Base-by-base conservation (phyloP, 2,888 invertebrate species). In the Argyresthia goedartella region DNA sequence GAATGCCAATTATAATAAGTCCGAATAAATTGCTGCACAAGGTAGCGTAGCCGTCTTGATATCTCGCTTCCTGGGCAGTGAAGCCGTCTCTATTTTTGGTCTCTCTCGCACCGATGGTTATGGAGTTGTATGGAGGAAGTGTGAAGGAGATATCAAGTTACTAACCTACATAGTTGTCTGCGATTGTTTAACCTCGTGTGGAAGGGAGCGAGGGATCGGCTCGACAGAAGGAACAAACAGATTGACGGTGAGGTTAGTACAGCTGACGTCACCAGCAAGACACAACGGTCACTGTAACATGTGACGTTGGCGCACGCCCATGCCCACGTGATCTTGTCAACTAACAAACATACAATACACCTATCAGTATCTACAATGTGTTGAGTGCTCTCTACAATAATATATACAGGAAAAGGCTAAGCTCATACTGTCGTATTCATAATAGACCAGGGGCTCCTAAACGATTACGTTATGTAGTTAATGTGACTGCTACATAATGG, bases 101-200 rank as follows among this genome's bases (percentile, higher is more conserved):
- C 25, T 39, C 42, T 52, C 42, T 15, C 52, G 25, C 47, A 36
- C n/a, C 33, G 14, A 14, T 14, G 39, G 25, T 25, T 6, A 25
- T 25, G 11, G 7, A 11, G 15, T 15, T 8, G 11, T 15, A 11
- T 46, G 35, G 46, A 42, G 42, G 41, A 47, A 52, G 42, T 42
- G 48, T 33, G 42, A 33, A 34, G 42, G 41, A 15, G 25, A 8
- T 41, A 39, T 14, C 34, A 13, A 47, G 47, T 15, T 46, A 52
- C 47, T 33, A 53, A 51, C 53, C 51, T 53, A 51, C 50, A 49
- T 49, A 14, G 49, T 39, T 43, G 51, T 14, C 35, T 46, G 71
- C 75, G 71, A 77, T 70, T 69, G 71, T 70, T 67, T 67, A 76
- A 73, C 79, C 76, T 81, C 74, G 78, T 61, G 64, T 68, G 67